phyloP scores from a whole-genome alignment of 2,888 invertebrate species.

The Heliconius aoede region DNA sequence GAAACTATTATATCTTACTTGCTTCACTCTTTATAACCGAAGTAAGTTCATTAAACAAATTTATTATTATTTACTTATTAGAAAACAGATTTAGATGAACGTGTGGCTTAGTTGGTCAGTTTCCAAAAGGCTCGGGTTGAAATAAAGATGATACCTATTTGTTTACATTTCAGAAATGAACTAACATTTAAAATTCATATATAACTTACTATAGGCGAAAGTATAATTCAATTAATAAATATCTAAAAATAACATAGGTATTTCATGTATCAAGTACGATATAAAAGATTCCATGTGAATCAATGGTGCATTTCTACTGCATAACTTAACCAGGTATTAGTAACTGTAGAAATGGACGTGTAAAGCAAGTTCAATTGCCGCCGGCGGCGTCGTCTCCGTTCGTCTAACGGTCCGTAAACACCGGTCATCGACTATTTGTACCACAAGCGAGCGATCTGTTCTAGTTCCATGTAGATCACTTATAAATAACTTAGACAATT shows the following conservation, averaged over 20 bases:
- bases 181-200: background rate
- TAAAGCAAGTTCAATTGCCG: constrained; percentile 50
- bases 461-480: constrained; percentile 18
- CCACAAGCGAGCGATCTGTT: constrained; percentile 33
- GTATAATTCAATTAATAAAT: background rate
- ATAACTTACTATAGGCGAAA: background rate
- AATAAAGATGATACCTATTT: no score
- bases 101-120: no score
- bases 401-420: constrained; percentile 67
- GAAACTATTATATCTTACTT: background rate
- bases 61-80: no score
- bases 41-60: background rate
- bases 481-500: constrained; percentile 16
- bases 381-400: constrained; percentile 55
- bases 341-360: constrained; percentile 53
- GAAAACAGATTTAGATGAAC: no score
- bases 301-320: constrained; percentile 11
- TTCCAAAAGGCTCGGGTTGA: no score
- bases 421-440: constrained; percentile 48
- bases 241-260: background rate
- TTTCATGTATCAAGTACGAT: background rate
- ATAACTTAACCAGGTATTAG: constrained; percentile 41
- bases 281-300: background rate
- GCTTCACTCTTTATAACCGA: background rate
- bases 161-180: no score